Percentiles rank a stretch among this genome's conserved stretches.
Evolutionary conservation across 2,888 invertebrate genomes (phyloP).

Genomic region (Loripinus fragilis): DNA sequence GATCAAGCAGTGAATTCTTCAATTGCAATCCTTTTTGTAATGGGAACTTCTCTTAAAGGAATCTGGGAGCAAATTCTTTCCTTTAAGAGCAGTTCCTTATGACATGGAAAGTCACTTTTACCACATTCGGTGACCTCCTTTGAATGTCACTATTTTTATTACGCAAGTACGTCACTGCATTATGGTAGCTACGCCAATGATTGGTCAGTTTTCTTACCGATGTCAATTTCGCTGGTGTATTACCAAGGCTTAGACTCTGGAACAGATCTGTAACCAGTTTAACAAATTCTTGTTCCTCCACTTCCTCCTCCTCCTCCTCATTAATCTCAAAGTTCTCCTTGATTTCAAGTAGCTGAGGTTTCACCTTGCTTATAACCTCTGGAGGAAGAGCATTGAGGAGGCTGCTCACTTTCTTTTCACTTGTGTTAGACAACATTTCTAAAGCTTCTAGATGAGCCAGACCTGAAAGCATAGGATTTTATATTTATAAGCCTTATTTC

Average conservation of each 20-base stretch:
- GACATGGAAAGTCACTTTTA: no score
- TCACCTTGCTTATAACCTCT: constrained; percentile 86
- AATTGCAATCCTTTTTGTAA: no score
- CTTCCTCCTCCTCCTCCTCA: constrained; percentile 67
- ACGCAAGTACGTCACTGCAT: no score
- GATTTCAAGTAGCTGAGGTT: constrained; percentile 91
- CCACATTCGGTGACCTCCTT: no score
- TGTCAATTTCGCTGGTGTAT: constrained; percentile 86
- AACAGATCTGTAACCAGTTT: constrained; percentile 75
- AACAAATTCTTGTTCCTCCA: constrained; percentile 79
- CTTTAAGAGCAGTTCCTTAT: no score
- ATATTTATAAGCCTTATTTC: no score
- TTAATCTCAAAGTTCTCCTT: constrained; percentile 86
- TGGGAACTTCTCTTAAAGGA: no score
- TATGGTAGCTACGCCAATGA: no score
- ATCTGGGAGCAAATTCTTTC: no score
- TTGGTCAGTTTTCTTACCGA: constrained; percentile 85
- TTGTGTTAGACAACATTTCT: constrained; percentile 94
- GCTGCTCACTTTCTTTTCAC: constrained; percentile 78
- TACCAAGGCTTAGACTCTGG: constrained; percentile 75
- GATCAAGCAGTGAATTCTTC: no score
- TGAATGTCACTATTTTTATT: no score
- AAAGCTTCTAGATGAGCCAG: constrained; percentile 95
- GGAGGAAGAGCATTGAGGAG: constrained; percentile 69
- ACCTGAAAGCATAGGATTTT: constrained; percentile 71